Evolutionary conservation across 2,888 invertebrate species (phyloP).

Genomic region (Archaeoteleia sp.): DNA sequence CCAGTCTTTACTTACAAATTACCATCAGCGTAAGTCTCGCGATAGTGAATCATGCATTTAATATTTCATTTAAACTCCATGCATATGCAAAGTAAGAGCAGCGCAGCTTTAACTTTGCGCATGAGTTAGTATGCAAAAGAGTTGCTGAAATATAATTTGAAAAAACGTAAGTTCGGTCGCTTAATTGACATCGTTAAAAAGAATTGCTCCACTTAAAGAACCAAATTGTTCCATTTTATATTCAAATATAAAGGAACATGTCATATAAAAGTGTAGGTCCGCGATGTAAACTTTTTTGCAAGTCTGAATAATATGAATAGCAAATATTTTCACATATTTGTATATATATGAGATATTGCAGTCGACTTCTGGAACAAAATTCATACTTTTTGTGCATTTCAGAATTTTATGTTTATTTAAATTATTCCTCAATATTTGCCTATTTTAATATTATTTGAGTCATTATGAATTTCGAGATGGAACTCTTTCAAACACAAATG

Average conservation of each 20-base stretch:
- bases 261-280: constrained; percentile 10
- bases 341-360: too few species aligned
- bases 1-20: constrained; percentile 24
- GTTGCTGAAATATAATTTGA: constrained; percentile 26
- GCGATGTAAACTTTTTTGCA: constrained; percentile 23
- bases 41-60: constrained; percentile 23
- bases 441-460: too few species aligned
- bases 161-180: constrained; percentile 33
- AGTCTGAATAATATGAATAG: constrained; percentile 1
- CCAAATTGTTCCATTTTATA: constrained; percentile 36
- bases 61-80: constrained; percentile 36
- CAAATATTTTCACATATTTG: too few species aligned
- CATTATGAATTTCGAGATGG: too few species aligned
- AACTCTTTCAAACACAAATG: too few species aligned
- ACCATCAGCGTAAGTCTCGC: constrained; percentile 12
- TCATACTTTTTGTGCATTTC: too few species aligned
- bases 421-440: too few species aligned
- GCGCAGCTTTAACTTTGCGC: background rate
- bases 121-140: constrained; percentile 36
- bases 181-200: constrained; percentile 43
- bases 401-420: too few species aligned
- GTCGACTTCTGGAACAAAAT: too few species aligned
- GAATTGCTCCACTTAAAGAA: constrained; percentile 32
- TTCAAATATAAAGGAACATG: constrained; percentile 30
- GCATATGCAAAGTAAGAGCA: constrained; percentile 40